Percentiles rank a stretch among this genome's conserved stretches.
These are phyloP conservation scores for Zaprionus inermis DNA, from an alignment of 1,140 invertebrate genomes.

Conservation along the genomic window DNA sequence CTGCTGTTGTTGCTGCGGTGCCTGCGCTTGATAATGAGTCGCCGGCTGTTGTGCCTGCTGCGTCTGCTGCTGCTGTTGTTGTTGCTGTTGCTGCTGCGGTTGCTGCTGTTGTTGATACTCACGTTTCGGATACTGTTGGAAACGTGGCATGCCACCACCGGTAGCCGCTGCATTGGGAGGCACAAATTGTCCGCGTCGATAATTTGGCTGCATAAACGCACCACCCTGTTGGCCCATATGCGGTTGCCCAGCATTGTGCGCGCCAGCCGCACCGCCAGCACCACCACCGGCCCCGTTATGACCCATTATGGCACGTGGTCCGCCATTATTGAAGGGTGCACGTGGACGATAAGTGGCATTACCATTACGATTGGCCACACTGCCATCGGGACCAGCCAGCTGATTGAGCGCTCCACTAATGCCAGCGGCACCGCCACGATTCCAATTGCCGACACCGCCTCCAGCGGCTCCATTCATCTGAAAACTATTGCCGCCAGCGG, in stretches of 20 bases:
- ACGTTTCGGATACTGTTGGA: slow-evolving; percentile 78
- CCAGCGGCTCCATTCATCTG: slow-evolving; percentile 67
- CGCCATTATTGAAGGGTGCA: slow-evolving; percentile 76
- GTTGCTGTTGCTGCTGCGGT: slow-evolving; percentile 54
- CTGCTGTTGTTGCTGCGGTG: slow-evolving; percentile 52
- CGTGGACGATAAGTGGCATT: slow-evolving; percentile 70
- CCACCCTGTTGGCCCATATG: slow-evolving; percentile 71
- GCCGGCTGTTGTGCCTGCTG: slow-evolving; percentile 41
- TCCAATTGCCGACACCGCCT: slow-evolving; percentile 58
- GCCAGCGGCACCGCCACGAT: slow-evolving; percentile 39
- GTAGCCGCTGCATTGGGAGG: slow-evolving; percentile 67
- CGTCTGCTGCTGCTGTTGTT: slow-evolving; percentile 46
- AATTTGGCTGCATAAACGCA: slow-evolving; percentile 64
- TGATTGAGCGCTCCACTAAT: slow-evolving; percentile 38
- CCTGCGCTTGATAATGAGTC: slow-evolving; percentile 33
- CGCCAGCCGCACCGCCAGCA: slow-evolving; percentile 44
- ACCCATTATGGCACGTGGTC: slow-evolving; percentile 72
- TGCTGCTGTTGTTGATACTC: slow-evolving; percentile 73
- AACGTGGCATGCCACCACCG: slow-evolving; percentile 68
- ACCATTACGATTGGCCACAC: slow-evolving; percentile 47
- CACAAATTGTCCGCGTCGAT: slow-evolving; percentile 74
- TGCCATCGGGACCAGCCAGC: slow-evolving; percentile 48
- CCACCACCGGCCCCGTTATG: slow-evolving; percentile 62
- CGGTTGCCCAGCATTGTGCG: slow-evolving; percentile 56
- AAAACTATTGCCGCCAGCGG: slow-evolving; percentile 66